Conservation (phyloP, 2,797 vertebrate species). For the Myioborus melanocephalus region DNA sequence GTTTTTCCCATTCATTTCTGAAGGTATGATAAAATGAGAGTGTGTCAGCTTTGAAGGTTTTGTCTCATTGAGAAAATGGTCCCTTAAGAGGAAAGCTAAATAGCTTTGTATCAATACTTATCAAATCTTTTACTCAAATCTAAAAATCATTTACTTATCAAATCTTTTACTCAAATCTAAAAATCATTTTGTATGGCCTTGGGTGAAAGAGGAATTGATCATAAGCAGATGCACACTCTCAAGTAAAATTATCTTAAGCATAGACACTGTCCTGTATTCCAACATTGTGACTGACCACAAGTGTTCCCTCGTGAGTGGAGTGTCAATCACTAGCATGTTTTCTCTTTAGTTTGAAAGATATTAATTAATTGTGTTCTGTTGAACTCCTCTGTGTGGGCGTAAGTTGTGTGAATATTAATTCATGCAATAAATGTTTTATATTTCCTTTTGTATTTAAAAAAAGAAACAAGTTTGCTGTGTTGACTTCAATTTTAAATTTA, state of each 20-base stretch:
- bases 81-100: background rate
- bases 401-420: background rate
- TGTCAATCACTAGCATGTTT: background rate
- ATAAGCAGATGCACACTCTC: background rate
- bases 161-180: background rate
- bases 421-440: background rate
- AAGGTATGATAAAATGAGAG: background rate
- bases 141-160: background rate
- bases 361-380: background rate
- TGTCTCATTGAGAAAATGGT: background rate
- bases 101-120: background rate
- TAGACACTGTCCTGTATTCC: background rate
- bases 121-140: background rate
- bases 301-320: background rate
- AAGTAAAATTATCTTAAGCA: background rate
- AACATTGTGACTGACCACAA: background rate
- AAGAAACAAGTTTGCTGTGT: background rate
- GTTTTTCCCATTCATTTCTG: background rate
- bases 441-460: background rate
- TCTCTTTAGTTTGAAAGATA: background rate
- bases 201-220: background rate
- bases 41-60: background rate
- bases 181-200: accelerated
- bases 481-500: background rate
- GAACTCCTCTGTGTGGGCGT: background rate